Conservation (phyloP, 2,113 vertebrate genomes). For the Bufo bufo region DNA sequence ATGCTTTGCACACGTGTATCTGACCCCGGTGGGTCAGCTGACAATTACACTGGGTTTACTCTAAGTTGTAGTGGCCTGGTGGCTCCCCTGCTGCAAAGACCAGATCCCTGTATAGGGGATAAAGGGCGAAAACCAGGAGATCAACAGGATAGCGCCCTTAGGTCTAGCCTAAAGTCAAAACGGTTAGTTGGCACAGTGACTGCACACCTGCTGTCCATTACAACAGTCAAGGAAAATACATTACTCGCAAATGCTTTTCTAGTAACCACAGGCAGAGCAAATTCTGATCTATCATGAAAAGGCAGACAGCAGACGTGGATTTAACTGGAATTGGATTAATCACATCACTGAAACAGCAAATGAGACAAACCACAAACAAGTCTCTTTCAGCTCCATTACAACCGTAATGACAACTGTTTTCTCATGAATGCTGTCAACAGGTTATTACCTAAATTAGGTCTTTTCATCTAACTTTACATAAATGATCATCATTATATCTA, state of each 20-base stretch:
- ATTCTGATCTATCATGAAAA: neutral
- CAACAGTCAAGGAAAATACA: neutral
- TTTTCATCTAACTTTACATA: neutral
- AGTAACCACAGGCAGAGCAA: slow-evolving; percentile 1
- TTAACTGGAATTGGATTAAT: neutral
- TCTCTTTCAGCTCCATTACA: neutral
- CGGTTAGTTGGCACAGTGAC: too few species aligned
- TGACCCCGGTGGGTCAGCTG: too few species aligned
- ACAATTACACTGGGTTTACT: too few species aligned
- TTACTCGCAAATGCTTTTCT: neutral
- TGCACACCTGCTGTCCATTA: too few species aligned
- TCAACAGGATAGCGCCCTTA: too few species aligned
- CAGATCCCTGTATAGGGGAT: too few species aligned
- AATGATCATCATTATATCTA: neutral
- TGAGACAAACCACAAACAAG: slow-evolving; percentile 7
- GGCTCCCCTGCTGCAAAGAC: too few species aligned
- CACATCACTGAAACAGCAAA: slow-evolving; percentile 6
- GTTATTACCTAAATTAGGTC: neutral
- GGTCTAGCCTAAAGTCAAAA: too few species aligned
- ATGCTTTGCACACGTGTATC: too few species aligned
- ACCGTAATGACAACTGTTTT: neutral
- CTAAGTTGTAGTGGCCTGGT: too few species aligned
- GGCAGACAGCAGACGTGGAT: neutral
- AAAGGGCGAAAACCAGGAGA: too few species aligned
- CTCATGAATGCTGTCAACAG: neutral